Percentiles rank a stretch among this genome's conserved stretches.
Conservation (phyloP, 1,140 invertebrate genomes). For the Nebria ingens region DNA sequence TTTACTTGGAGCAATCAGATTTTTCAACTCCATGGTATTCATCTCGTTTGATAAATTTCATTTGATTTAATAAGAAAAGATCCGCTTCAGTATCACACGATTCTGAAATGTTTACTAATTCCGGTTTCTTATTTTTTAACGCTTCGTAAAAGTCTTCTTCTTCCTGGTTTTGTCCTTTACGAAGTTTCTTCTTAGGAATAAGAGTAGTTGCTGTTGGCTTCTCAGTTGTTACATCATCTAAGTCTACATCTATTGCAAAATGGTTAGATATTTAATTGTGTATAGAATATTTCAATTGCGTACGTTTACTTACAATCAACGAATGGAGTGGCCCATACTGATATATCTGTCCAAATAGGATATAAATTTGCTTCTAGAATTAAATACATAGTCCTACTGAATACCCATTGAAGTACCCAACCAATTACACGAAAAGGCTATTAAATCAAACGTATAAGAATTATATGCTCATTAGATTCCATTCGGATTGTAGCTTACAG, state of each 20-base stretch:
- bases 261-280: neutral
- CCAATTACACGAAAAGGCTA: slow-evolving; percentile 33
- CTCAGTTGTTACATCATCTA: neutral
- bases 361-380: slow-evolving; percentile 31
- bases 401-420: slow-evolving; percentile 30
- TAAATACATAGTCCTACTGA: slow-evolving; percentile 32
- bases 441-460: too few relatives aligned
- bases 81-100: slow-evolving; percentile 55
- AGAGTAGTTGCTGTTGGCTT: neutral
- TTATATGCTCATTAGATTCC: neutral
- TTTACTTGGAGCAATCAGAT: slow-evolving; percentile 26
- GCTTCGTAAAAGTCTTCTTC: slow-evolving; percentile 36
- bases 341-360: slow-evolving; percentile 20
- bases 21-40: slow-evolving; percentile 32
- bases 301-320: slow-evolving; percentile 17
- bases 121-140: slow-evolving; percentile 31
- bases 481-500: slow-evolving; percentile 21
- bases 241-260: neutral
- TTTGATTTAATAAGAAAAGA: slow-evolving; percentile 56
- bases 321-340: neutral
- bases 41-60: slow-evolving; percentile 39
- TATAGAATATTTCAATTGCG: neutral
- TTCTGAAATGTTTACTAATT: slow-evolving; percentile 31
- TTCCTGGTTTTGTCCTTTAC: slow-evolving; percentile 29
- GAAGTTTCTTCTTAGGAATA: slow-evolving; percentile 21